Percentiles rank a stretch among this genome's conserved stretches.
Conservation (phyloP, 2,797 vertebrate species). For the Spinibarbus caldwelli region DNA sequence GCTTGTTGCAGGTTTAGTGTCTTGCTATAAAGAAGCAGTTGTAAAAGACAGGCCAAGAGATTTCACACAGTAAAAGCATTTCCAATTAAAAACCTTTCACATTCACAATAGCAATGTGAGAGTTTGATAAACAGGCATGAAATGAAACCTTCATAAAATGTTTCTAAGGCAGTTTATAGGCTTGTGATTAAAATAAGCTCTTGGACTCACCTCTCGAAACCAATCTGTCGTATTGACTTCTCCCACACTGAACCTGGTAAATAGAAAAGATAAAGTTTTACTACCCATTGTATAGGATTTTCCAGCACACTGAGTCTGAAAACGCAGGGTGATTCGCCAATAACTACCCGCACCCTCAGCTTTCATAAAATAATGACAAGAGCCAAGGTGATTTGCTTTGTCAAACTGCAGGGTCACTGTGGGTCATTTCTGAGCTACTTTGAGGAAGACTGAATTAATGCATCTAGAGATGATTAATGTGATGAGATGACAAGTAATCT, state of each 20-base stretch:
- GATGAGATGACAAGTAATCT: neutral
- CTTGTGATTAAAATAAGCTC: neutral
- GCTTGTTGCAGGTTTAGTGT: conserved; percentile 16
- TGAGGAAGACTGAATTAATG: neutral
- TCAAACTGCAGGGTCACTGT: neutral
- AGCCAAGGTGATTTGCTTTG: neutral
- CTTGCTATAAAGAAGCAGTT: conserved; percentile 9
- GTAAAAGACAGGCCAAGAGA: neutral
- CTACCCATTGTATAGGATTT: neutral
- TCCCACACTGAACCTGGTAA: conserved; percentile 91
- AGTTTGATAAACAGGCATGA: conserved; percentile 22
- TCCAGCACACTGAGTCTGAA: conserved; percentile 32
- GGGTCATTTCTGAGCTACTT: neutral
- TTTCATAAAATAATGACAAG: neutral
- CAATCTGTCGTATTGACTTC: conserved; percentile 93
- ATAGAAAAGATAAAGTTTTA: conserved; percentile 60
- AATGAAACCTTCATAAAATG: conserved; percentile 8
- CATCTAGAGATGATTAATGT: neutral
- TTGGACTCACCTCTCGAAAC: conserved; percentile 94
- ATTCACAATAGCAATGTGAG: neutral
- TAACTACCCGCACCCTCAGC: neutral
- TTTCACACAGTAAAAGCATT: neutral
- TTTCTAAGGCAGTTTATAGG: conserved; percentile 17
- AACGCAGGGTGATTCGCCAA: neutral
- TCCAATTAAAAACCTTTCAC: conserved; percentile 24